Conservation (phyloP, 2,113 vertebrate genomes). For the Tapirus terrestris region DNA sequence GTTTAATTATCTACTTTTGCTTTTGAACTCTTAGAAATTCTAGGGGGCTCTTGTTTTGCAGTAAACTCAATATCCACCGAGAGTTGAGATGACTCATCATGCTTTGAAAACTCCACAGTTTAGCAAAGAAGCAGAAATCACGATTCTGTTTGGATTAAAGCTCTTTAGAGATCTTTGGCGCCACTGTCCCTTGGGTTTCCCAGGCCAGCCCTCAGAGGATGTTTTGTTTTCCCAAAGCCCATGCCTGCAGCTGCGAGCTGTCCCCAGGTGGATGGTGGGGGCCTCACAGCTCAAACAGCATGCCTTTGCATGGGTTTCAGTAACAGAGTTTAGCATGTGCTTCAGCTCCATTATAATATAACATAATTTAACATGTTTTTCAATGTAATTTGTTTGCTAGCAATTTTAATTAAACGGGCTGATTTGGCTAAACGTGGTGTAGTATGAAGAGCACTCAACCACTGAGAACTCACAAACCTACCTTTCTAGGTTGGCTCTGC, state of each 20-base stretch:
- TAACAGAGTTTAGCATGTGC: neutral
- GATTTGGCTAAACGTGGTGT: neutral
- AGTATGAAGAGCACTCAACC: neutral
- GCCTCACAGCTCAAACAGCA: neutral
- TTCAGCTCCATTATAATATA: neutral
- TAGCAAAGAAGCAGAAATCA: constrained; percentile 28
- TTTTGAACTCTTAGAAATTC: neutral
- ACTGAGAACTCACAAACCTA: neutral
- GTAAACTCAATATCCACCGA: neutral
- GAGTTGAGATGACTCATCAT: neutral
- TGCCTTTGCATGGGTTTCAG: neutral
- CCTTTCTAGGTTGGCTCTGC: neutral
- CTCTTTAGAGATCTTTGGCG: neutral
- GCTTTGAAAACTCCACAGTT: constrained; percentile 26
- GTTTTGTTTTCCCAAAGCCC: neutral
- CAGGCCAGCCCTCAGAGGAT: neutral
- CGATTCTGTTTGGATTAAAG: neutral
- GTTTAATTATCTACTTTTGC: neutral
- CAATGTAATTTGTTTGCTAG: neutral
- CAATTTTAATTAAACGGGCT: neutral
- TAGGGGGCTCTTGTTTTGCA: neutral
- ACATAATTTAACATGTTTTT: neutral
- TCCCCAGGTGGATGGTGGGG: no score
- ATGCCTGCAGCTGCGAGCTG: neutral
- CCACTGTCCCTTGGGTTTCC: neutral